Evolutionary conservation across 2,113 vertebrate genomes (phyloP).

Genomic region (Pagrus major): DNA sequence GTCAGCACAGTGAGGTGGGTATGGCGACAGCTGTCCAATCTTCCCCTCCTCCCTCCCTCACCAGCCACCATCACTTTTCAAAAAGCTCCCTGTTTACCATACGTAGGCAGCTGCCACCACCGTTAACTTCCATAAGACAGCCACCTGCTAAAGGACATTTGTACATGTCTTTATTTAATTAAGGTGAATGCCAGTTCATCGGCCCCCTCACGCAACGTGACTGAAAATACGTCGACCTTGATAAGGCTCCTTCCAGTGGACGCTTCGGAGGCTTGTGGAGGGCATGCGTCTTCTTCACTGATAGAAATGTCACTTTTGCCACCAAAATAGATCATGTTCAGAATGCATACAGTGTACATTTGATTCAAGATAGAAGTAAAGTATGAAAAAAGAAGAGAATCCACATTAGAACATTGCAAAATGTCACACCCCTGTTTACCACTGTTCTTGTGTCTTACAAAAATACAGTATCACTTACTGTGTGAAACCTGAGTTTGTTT

Average conservation of each 20-base stretch:
- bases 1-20: constrained; percentile 80
- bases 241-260: constrained; percentile 70
- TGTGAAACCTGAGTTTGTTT: constrained; percentile 53
- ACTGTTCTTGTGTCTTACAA: background rate
- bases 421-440: constrained; percentile 21
- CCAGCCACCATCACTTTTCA: constrained; percentile 77
- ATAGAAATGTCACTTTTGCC: constrained; percentile 64
- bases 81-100: constrained; percentile 82
- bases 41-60: constrained; percentile 48
- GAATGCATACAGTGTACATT: background rate
- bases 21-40: constrained; percentile 78
- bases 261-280: constrained; percentile 41
- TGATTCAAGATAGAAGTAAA: background rate
- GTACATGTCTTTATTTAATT: constrained; percentile 88
- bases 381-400: background rate
- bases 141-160: constrained; percentile 86
- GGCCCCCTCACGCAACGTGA: constrained; percentile 79
- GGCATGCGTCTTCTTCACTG: constrained; percentile 29
- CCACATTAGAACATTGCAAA: background rate
- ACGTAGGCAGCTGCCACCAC: constrained; percentile 85
- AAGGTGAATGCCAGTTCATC: constrained; percentile 84
- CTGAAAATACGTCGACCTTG: constrained; percentile 83
- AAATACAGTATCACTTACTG: constrained; percentile 19
- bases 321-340: constrained; percentile 19
- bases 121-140: constrained; percentile 83